Conservation (phyloP, 1,140 invertebrate species). For the Plutomurus gul region DNA sequence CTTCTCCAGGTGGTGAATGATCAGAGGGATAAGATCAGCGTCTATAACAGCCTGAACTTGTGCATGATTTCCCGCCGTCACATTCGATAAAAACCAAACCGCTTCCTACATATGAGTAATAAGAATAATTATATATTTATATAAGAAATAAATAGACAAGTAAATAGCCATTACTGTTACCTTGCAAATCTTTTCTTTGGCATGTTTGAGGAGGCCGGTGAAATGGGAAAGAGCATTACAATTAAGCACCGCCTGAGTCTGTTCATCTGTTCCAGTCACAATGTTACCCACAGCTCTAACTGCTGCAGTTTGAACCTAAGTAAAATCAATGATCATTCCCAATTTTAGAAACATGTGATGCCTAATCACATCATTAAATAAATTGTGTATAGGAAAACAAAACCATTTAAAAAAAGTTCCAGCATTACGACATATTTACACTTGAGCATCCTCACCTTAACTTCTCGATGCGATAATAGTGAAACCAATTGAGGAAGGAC, state of each 20-base stretch:
- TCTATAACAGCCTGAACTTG: constrained; percentile 98
- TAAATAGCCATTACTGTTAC: constrained; percentile 52
- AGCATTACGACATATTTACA: neutral
- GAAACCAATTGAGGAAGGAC: constrained; percentile 94
- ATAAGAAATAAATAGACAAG: neutral
- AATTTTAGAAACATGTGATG: neutral
- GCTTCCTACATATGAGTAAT: constrained; percentile 72
- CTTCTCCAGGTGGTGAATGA: constrained; percentile 86
- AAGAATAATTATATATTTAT: neutral
- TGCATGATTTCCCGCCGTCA: constrained; percentile 95
- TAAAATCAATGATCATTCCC: neutral
- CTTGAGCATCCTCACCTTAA: constrained; percentile 70
- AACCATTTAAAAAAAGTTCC: neutral
- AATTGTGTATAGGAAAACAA: neutral
- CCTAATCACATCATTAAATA: neutral
- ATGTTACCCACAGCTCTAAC: constrained; percentile 97
- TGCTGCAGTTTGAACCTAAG: constrained; percentile 86
- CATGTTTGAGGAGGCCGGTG: constrained; percentile 83
- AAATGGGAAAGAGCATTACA: constrained; percentile 92
- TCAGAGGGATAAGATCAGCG: constrained; percentile 88
- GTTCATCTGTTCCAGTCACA: constrained; percentile 97
- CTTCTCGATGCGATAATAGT: constrained; percentile 91
- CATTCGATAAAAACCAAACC: constrained; percentile 98
- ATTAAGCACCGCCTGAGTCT: constrained; percentile 93
- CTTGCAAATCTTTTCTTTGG: constrained; percentile 79